Evolutionary conservation across 2,113 vertebrate genomes (phyloP), one percentile per base, ranked within the genome.

Genomic region (Channa maculata): DNA sequence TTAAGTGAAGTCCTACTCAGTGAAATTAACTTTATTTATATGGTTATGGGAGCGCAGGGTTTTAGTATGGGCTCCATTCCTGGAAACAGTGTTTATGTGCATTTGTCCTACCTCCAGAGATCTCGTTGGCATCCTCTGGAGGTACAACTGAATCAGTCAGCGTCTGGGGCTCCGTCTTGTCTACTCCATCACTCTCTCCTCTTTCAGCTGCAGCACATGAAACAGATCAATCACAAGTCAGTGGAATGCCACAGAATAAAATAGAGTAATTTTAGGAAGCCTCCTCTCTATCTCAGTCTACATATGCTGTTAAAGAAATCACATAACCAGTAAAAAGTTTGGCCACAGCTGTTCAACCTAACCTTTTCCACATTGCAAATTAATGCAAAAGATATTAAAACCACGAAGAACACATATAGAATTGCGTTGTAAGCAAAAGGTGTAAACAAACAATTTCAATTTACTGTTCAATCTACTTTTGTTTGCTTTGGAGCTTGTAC

Each of bases 81-180:
- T 83, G 79, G 85, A 83, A 77, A 79, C 61, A 33, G 64, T 59
- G 37, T 65, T 53, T 61, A 52, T 60, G 33, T 64, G 77, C 0
- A 13, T 77, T 73, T 61, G 37, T 81, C 88, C 80, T 94, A 95
- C 93, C 94, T 94, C 82, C 92, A 58, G 82, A 91, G 79, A 94
- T 93, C 86, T 94, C 90, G 39, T 93, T 93, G 87, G 83, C 84
- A 14, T 91, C 89, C 41, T 92, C 92, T 38, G 84, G 77, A 50
- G 86, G 75, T 33, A 36, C 48, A 34, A 59, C 65, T 34, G 68
- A 59, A 55, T 86, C 88, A 39, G 84, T 62, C 82, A 65, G 81
- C 57, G 12, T 90, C 44, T 88, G 88, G n/a, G 90, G 77, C 71
- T 92, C 79, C 4, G 71, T 67, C 45, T 59, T 73, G 46, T 89